Evolutionary conservation across 2,888 invertebrate species (phyloP).

Genomic region (Chouioia cunea): DNA sequence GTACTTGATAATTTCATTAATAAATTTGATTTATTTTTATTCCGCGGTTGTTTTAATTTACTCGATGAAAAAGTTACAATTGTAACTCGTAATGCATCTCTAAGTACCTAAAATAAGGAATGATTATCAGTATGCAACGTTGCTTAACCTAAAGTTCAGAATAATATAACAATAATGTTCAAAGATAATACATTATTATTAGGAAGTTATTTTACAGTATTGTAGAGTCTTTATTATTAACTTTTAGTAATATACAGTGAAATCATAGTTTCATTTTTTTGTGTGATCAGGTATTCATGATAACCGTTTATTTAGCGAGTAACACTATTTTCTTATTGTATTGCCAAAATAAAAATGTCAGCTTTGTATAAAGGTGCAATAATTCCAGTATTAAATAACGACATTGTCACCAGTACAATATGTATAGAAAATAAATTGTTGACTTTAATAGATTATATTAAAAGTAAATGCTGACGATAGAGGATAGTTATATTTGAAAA

Average conservation of each 20-base stretch:
- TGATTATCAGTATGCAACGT: conserved; percentile 34
- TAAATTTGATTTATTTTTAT: no score
- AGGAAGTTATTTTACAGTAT: no score
- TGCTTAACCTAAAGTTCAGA: conserved; percentile 30
- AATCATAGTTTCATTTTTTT: no score
- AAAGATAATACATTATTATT: background rate
- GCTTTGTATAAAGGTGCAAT: background rate
- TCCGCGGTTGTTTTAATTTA: no score
- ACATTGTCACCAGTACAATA: conserved; percentile 12
- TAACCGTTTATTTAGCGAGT: background rate
- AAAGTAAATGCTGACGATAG: no score
- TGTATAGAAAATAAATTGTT: conserved; percentile 1
- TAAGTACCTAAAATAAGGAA: conserved; percentile 29
- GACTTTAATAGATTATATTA: no score
- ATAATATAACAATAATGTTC: conserved; percentile 14
- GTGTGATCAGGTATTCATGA: no score
- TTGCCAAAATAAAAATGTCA: background rate
- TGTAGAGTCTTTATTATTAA: no score
- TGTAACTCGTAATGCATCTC: background rate
- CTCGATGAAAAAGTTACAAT: no score
- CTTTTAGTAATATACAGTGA: no score
- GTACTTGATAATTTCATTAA: no score
- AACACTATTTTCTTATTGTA: background rate
- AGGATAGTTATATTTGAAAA: no score
- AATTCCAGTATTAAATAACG: background rate